phyloP scores from a whole-genome alignment of 1,140 invertebrate species.

The Drosophila bocqueti region DNA sequence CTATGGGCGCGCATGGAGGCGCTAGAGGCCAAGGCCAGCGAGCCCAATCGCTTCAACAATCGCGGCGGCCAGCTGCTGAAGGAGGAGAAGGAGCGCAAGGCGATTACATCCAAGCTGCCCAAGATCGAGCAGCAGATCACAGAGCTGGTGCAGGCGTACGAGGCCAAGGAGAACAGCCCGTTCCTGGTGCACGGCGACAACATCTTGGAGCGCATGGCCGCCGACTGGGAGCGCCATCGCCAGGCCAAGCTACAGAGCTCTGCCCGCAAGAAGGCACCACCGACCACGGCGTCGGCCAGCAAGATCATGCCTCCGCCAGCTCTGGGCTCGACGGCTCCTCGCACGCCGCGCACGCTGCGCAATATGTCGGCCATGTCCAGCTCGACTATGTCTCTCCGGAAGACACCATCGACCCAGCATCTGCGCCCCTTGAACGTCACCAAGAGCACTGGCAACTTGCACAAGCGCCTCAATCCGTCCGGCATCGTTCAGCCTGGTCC shows the following conservation, averaged over 20 bases:
- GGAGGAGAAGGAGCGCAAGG: constrained; percentile 93
- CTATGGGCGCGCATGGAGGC: constrained; percentile 90
- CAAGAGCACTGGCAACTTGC: constrained; percentile 60
- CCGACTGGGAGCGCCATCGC: constrained; percentile 87
- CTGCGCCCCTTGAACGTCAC: constrained; percentile 27
- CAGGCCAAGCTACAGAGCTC: constrained; percentile 70
- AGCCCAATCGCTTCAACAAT: constrained; percentile 93
- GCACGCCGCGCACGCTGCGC: constrained; percentile 64
- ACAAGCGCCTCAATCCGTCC: constrained; percentile 43
- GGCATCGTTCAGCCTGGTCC: not conserved
- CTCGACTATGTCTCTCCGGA: constrained; percentile 70
- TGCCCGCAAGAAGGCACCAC: constrained; percentile 67
- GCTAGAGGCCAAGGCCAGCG: constrained; percentile 89
- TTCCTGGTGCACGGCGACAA: constrained; percentile 88
- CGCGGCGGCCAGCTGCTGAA: constrained; percentile 92
- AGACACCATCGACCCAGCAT: constrained; percentile 67
- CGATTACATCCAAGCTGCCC: constrained; percentile 88
- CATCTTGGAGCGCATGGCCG: constrained; percentile 86
- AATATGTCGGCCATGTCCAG: constrained; percentile 63
- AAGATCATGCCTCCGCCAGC: constrained; percentile 51
- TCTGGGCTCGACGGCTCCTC: constrained; percentile 28
- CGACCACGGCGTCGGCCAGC: constrained; percentile 21
- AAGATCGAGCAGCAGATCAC: constrained; percentile 89
- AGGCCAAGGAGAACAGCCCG: constrained; percentile 84
- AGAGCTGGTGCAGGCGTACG: constrained; percentile 86